Evolutionary conservation across 2,888 invertebrate genomes (phyloP).

Genomic region (Melitaea athalia): DNA sequence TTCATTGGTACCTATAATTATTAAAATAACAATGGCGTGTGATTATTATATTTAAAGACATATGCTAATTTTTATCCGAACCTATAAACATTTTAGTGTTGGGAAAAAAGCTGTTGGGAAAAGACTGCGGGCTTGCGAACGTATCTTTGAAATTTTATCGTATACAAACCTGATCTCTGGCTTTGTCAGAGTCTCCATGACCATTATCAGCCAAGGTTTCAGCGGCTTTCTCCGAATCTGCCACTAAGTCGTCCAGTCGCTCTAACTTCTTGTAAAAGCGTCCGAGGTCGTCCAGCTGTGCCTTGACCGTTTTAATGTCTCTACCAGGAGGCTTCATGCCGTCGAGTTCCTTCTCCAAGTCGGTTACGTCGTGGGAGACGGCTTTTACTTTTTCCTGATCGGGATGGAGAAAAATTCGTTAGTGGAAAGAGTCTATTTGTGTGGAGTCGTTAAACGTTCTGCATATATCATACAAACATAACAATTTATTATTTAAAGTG

Average conservation of each 20-base stretch:
- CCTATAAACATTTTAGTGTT: too few species aligned
- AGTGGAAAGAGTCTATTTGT: too few species aligned
- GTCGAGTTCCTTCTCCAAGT: slow-evolving; percentile 92
- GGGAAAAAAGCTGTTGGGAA: too few species aligned
- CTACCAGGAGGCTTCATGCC: slow-evolving; percentile 93
- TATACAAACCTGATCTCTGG: slow-evolving; percentile 86
- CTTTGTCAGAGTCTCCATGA: slow-evolving; percentile 91
- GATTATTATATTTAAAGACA: too few species aligned
- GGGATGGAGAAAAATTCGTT: background rate
- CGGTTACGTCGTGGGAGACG: slow-evolving; percentile 88
- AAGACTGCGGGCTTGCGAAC: too few species aligned
- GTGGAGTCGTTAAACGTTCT: too few species aligned
- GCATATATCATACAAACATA: too few species aligned
- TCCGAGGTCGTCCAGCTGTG: slow-evolving; percentile 91
- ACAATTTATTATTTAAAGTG: too few species aligned
- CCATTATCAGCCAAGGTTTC: slow-evolving; percentile 92
- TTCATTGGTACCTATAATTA: too few species aligned
- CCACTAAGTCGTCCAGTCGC: slow-evolving; percentile 84
- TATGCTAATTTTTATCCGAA: too few species aligned
- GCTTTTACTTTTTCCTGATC: slow-evolving; percentile 89
- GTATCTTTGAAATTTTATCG: background rate
- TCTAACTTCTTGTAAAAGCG: slow-evolving; percentile 86
- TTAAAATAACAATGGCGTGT: too few species aligned
- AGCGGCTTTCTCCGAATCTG: slow-evolving; percentile 87
- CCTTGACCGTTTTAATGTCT: slow-evolving; percentile 91